Conservation (phyloP, 2,888 invertebrate species). For the Hirtodrosophila trivittata region DNA sequence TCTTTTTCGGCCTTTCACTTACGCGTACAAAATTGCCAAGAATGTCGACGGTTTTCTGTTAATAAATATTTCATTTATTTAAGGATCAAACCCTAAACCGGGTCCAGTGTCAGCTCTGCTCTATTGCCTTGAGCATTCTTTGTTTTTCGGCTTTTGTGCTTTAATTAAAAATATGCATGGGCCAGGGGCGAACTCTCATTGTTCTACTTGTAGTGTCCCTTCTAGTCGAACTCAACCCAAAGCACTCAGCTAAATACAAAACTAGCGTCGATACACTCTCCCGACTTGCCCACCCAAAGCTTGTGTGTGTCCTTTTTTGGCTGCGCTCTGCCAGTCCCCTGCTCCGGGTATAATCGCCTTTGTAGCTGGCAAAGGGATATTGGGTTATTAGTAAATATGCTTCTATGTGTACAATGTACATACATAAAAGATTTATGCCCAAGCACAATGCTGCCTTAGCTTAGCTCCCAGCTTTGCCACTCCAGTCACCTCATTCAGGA, state of each 20-base stretch:
- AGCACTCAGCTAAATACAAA: slow-evolving; percentile 74
- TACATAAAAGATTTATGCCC: slow-evolving; percentile 74
- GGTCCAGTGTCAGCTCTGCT: slow-evolving; percentile 11
- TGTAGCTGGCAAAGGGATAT: slow-evolving; percentile 58
- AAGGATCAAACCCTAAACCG: slow-evolving; percentile 48
- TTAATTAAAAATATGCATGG: slow-evolving; percentile 72
- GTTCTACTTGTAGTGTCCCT: slow-evolving; percentile 44
- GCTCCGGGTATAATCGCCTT: slow-evolving; percentile 29
- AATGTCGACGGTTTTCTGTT: slow-evolving; percentile 66
- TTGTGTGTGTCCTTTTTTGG: slow-evolving; percentile 49
- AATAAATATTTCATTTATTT: slow-evolving; percentile 77
- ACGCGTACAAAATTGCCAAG: slow-evolving; percentile 64
- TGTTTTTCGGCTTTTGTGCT: slow-evolving; percentile 66
- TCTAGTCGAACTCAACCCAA: slow-evolving; percentile 48
- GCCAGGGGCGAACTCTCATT: slow-evolving; percentile 52
- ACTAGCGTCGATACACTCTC: slow-evolving; percentile 52
- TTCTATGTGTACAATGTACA: slow-evolving; percentile 57
- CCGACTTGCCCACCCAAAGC: not conserved
- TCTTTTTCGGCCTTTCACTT: slow-evolving; percentile 53
- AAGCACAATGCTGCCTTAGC: slow-evolving; percentile 38
- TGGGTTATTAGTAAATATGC: slow-evolving; percentile 77
- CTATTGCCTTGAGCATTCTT: slow-evolving; percentile 33
- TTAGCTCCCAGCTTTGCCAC: slow-evolving; percentile 1
- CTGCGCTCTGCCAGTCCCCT: slow-evolving; percentile 20
- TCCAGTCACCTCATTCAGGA: not conserved